Conservation (phyloP, 2,113 vertebrate species). For the Mola mola region DNA sequence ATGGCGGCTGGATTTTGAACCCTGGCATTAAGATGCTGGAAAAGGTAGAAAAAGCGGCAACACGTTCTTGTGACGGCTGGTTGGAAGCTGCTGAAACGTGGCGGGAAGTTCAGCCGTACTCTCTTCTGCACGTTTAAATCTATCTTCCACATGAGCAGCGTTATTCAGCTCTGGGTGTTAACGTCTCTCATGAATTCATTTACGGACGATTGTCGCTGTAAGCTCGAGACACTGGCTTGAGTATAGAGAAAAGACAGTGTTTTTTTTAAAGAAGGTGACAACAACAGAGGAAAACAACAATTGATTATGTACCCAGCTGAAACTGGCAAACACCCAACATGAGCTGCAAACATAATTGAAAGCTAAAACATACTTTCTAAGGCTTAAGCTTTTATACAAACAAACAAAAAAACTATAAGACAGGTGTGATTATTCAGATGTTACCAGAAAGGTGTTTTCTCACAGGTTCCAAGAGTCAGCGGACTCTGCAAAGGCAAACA, state of each 20-base stretch:
- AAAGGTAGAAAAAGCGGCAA: constrained; percentile 14
- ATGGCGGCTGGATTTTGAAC: constrained; percentile 24
- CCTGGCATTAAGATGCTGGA: constrained; percentile 14
- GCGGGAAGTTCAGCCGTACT: constrained; percentile 12
- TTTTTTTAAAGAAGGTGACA: no score
- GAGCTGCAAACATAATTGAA: constrained; percentile 13
- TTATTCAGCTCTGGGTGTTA: constrained; percentile 15
- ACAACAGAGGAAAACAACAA: no score
- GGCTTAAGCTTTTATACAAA: constrained; percentile 17
- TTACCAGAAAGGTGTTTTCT: constrained; percentile 2
- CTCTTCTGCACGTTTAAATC: constrained; percentile 19
- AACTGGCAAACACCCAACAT: constrained; percentile 17
- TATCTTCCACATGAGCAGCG: constrained; percentile 27
- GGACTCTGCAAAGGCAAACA: constrained; percentile 1
- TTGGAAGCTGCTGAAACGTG: constrained; percentile 25
- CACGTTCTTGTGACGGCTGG: constrained; percentile 25
- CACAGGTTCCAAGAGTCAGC: neutral
- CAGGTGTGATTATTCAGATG: constrained; percentile 5
- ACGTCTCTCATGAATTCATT: constrained; percentile 24
- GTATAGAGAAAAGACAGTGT: no score
- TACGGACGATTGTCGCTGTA: no score
- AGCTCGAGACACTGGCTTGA: neutral
- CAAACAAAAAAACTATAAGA: constrained; percentile 12
- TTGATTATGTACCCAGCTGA: neutral
- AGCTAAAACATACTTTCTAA: no score